These are phyloP conservation scores for Acanthosepion esculentum DNA, from an alignment of 2,888 invertebrate genomes.

Conservation along the genomic window DNA sequence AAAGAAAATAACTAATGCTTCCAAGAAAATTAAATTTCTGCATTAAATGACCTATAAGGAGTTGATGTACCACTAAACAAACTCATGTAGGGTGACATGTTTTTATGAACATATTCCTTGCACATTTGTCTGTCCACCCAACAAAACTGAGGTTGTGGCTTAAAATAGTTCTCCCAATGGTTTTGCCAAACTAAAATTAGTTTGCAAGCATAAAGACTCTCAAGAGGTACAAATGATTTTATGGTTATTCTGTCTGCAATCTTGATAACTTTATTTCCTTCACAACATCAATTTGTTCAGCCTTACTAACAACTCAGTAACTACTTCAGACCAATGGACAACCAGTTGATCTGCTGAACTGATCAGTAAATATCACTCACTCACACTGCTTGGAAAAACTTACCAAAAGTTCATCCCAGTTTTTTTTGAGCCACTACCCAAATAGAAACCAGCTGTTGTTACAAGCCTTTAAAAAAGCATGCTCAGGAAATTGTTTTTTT, in stretches of 20 bases:
- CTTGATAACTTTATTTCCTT: background rate
- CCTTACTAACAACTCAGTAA: background rate
- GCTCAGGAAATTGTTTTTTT: conserved; percentile 16
- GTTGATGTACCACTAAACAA: too few relatives aligned
- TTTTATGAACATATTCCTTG: background rate
- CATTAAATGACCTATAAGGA: too few relatives aligned
- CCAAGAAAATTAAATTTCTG: too few relatives aligned
- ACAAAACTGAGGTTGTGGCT: background rate
- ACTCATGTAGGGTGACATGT: too few relatives aligned
- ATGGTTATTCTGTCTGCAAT: background rate
- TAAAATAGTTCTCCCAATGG: conserved; percentile 15
- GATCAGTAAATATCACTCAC: background rate
- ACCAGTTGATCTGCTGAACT: background rate
- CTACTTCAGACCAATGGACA: background rate
- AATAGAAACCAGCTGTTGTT: conserved; percentile 33
- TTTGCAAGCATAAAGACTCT: background rate
- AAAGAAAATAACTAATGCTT: too few relatives aligned
- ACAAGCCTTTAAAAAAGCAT: background rate
- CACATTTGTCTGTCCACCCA: background rate
- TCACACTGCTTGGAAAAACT: background rate
- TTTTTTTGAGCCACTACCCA: background rate
- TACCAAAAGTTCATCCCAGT: background rate
- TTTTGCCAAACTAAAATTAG: background rate
- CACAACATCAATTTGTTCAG: background rate
- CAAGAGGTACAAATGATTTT: background rate